Evolutionary conservation across 2,888 invertebrate genomes (phyloP), one percentile per base, ranked within the genome.

Genomic region (Anagyrus pseudococci): DNA sequence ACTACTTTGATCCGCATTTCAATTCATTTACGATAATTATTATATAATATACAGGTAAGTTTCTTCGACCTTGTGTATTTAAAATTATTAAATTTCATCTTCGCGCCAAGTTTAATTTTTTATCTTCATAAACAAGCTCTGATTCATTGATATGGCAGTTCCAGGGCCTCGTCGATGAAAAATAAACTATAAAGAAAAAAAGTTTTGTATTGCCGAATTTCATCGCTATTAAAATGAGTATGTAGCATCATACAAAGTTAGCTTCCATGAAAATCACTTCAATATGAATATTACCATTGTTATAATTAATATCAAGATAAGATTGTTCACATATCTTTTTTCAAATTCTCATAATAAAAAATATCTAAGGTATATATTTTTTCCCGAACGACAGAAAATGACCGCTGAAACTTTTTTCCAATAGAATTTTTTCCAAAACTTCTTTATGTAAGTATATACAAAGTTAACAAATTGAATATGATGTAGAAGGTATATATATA

Each of bases 101-200:
- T 68, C 68, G 62, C 70, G 66, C 68, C 62, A 74, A 70, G 67
- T 72, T 71, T 72, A 37, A 37, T 67, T 68, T 71, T 74, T 74
- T 69, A 65, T 75, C 70, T 77, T 77, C 73, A 77, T 76, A 75
- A 73, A 78, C 76, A 80, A 80, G 79, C 77, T 80, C 80, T n/a
- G 80, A 79, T 78, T 77, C 70, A 78, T 78, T 84, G 87, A 87
- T 87, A 87, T 87, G 87, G 86, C 87, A 86, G 85, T 86, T 85
- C 86, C 86, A 86, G 85, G 33, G 86, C 86, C 86, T 86, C 86
- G 86, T 2, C 8, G 85, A 85, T 83, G 49, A 75, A 77, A 77
- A 58, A 70, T 69, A 71, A 72, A 70, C 65, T 37, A 67, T 58
- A 63, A 70, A 69, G 58, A 61, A 66, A 60, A 62, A 59, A 66